Percentiles rank a stretch among this genome's conserved stretches.
phyloP scores from a whole-genome alignment of 2,113 vertebrate species.

The Oreochromis niloticus region DNA sequence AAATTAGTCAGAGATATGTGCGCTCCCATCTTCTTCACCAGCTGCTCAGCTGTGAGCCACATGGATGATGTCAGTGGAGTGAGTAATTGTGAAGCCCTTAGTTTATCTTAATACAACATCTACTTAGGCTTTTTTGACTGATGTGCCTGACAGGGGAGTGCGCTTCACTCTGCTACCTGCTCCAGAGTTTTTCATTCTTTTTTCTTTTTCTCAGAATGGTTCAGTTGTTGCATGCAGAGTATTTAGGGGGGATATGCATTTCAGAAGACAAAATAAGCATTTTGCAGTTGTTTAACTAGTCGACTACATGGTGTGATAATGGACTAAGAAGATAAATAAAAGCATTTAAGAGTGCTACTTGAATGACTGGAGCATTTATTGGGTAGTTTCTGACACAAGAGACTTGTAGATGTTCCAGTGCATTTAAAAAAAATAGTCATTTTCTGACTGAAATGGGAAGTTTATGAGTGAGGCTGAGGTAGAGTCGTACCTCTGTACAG shows the following conservation, averaged over 20 bases:
- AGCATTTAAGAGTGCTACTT: not conserved
- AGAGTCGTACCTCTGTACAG: not conserved
- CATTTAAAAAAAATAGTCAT: not conserved
- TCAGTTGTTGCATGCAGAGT: not conserved
- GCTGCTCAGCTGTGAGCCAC: slow-evolving; percentile 29
- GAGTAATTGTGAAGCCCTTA: not conserved
- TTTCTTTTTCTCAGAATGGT: not conserved
- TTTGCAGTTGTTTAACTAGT: not conserved
- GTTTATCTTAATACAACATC: slow-evolving; percentile 20
- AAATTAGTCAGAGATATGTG: not conserved
- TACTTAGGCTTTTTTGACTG: slow-evolving; percentile 6
- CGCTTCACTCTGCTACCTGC: not conserved
- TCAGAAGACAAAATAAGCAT: not conserved
- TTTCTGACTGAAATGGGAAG: not conserved
- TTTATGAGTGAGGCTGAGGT: not conserved
- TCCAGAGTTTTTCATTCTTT: not conserved
- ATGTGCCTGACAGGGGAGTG: not conserved
- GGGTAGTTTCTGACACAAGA: not conserved
- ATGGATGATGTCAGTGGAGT: not conserved
- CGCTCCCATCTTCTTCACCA: not conserved
- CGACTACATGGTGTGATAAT: not conserved
- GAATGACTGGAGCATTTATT: not conserved
- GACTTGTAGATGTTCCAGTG: not conserved
- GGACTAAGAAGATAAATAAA: not conserved
- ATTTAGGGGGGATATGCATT: not conserved